These are phyloP conservation scores for Drosophila monieri DNA, from an alignment of 2,888 invertebrate species.

Conservation along the genomic window DNA sequence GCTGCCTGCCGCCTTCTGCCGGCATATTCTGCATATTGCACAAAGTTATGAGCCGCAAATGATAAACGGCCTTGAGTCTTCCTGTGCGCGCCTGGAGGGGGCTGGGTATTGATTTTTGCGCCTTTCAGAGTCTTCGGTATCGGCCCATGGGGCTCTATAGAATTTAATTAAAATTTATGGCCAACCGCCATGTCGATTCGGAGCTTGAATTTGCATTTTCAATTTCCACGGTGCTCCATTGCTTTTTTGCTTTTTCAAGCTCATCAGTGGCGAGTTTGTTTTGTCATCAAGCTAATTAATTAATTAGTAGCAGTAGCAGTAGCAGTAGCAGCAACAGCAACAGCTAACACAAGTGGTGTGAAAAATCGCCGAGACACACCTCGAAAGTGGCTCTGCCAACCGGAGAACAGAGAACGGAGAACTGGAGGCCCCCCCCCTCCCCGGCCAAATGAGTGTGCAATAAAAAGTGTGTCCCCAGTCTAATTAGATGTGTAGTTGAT, in stretches of 20 bases:
- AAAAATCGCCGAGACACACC: slow-evolving; percentile 69
- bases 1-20: background rate
- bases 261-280: slow-evolving; percentile 71
- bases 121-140: background rate
- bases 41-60: slow-evolving; percentile 80
- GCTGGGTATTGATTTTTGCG: slow-evolving; percentile 63
- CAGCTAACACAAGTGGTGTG: slow-evolving; percentile 58
- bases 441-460: slow-evolving; percentile 58
- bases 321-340: slow-evolving; percentile 8
- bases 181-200: no score
- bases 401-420: no score
- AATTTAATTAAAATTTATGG: slow-evolving; percentile 1
- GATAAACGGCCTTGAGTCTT: slow-evolving; percentile 63
- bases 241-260: slow-evolving; percentile 26
- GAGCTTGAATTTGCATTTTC: slow-evolving; percentile 14
- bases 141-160: background rate
- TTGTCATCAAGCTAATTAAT: slow-evolving; percentile 79
- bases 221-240: slow-evolving; percentile 24
- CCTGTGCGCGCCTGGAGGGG: background rate
- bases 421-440: background rate
- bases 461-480: slow-evolving; percentile 74
- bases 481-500: slow-evolving; percentile 72
- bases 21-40: slow-evolving; percentile 75
- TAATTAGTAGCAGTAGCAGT: slow-evolving; percentile 68
- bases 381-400: slow-evolving; percentile 14